Evolutionary conservation across 2,113 vertebrate species (phyloP).

Genomic region (Pipa parva): DNA sequence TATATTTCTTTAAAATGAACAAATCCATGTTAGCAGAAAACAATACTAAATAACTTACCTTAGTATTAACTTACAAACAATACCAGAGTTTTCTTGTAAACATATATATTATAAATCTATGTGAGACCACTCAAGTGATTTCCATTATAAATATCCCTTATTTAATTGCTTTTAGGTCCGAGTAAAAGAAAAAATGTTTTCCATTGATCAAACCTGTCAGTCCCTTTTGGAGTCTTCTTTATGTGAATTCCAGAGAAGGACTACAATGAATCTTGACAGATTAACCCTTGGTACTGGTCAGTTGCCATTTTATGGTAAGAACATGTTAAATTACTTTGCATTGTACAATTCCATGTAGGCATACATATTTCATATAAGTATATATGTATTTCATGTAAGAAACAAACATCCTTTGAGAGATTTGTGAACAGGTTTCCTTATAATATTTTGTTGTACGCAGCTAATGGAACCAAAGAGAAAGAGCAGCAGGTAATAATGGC

Average conservation of each 20-base stretch:
- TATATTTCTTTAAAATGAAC: no score
- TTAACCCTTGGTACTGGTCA: neutral
- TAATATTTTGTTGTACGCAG: constrained; percentile 50
- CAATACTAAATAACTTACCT: no score
- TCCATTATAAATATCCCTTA: neutral
- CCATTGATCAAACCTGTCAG: constrained; percentile 31
- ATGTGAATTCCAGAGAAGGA: constrained; percentile 49
- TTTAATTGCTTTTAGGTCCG: constrained; percentile 34
- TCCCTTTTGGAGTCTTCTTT: constrained; percentile 45
- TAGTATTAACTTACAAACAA: no score
- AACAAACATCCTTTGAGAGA: neutral
- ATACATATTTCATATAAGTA: no score
- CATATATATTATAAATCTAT: neutral
- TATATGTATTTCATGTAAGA: no score
- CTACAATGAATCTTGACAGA: constrained; percentile 6
- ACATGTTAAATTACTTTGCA: neutral
- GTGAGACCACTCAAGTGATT: neutral
- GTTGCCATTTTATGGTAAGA: constrained; percentile 51
- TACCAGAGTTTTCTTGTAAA: neutral
- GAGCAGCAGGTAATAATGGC: constrained; percentile 64
- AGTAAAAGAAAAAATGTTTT: constrained; percentile 34
- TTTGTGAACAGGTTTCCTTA: neutral
- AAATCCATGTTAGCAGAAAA: no score
- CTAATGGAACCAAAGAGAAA: constrained; percentile 70
- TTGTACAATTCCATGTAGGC: no score